Conservation (phyloP, 2,113 vertebrate genomes). For the Corapipo altera region DNA sequence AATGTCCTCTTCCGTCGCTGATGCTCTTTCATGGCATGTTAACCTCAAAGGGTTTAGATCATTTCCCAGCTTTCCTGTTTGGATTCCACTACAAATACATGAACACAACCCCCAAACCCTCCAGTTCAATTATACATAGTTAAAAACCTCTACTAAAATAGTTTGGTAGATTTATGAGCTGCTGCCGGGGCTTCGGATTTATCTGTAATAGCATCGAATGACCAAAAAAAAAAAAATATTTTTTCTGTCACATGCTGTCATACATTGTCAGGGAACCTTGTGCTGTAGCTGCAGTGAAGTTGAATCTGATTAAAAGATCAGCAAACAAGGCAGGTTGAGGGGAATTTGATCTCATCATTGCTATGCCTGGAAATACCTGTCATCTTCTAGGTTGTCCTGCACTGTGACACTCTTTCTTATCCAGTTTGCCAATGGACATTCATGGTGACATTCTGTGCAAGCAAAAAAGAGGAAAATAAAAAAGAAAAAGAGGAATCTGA, state of each 20-base stretch:
- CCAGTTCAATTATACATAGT: conserved; percentile 20
- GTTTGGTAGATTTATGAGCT: conserved; percentile 9
- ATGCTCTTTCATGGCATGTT: not conserved
- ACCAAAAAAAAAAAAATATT: conserved; percentile 44
- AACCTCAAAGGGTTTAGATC: conserved; percentile 36
- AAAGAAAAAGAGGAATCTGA: not conserved
- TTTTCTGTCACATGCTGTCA: conserved; percentile 76
- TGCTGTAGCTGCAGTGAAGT: conserved; percentile 60
- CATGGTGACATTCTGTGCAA: conserved; percentile 57
- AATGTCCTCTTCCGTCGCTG: not conserved
- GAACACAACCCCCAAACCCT: not conserved
- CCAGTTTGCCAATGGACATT: conserved; percentile 63
- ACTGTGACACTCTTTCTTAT: conserved; percentile 60
- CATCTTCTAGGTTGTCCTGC: conserved; percentile 59
- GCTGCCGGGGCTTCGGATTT: not conserved
- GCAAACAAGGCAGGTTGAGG: conserved; percentile 78
- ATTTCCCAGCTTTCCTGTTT: conserved; percentile 35
- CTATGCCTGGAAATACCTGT: conserved; percentile 75
- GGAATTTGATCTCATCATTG: conserved; percentile 73
- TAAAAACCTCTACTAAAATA: conserved; percentile 6
- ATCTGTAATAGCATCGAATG: conserved; percentile 67
- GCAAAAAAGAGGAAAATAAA: not conserved
- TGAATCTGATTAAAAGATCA: conserved; percentile 78
- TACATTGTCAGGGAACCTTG: conserved; percentile 67
- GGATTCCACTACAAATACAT: not conserved